Base-by-base conservation (phyloP, 1,140 invertebrate genomes). In the Vanessa tameamea region DNA sequence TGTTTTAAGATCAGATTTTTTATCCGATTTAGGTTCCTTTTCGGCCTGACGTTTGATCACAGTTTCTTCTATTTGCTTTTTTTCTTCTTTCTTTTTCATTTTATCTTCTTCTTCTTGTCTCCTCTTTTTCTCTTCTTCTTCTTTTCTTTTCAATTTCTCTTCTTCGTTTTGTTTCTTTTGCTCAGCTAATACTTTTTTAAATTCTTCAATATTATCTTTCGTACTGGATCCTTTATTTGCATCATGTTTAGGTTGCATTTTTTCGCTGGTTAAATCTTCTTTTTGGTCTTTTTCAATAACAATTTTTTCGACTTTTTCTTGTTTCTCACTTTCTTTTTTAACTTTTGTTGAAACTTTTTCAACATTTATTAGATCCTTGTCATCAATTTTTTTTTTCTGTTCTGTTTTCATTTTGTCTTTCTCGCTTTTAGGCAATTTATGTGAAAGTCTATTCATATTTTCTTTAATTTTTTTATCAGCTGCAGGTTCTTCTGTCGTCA, bases 261-360 rank as follows among this genome's bases (percentile, higher is more conserved):
- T 15, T n/a, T 75, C n/a, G 12, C 5, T 14, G 1, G 67, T 66
- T 47, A 4, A 13, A 26, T 15, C n/a, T 59, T 26, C 12, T n/a
- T 68, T 72, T 70, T 47, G n/a, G 3, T 43, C 57, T 50, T 73
- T 70, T 74, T n/a, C 20, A 61, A 23, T 71, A 74, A 51, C 11
- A 72, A 43, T 66, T 75, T 63, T 67, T 69, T 51, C 15, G 13
- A 26, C 53, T 64, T 72, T 20, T 72, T 64, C 67, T 75, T 66
- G 20, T 72, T 64, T 51, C 69, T 66, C 50, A 73, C 72, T 78
- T 77, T 76, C 67, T 65, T 55, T 55, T 65, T 70, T 53, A 14
- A 16, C 3, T 47, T 57, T 72, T 57, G 23, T 65, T 26, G 14
- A 11, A 20, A 51, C 23, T 16, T 51, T 63, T 20, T 51, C 47